Evolutionary conservation across 2,888 invertebrate genomes (phyloP).

Genomic region (Ophion ellenae): DNA sequence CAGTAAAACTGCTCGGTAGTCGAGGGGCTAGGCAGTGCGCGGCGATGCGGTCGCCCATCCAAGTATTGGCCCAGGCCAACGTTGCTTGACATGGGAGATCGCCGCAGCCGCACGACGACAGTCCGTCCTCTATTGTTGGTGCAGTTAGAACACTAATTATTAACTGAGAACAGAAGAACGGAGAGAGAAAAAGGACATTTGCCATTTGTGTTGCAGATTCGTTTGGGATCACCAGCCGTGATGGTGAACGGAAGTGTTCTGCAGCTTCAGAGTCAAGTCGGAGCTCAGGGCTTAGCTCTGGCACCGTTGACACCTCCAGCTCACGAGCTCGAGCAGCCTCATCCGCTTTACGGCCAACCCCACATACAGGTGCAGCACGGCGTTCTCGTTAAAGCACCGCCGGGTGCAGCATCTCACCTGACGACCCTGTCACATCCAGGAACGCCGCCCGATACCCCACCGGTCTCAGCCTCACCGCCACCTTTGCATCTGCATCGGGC

Average conservation of each 20-base stretch:
- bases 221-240: slow-evolving; percentile 78
- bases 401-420: slow-evolving; percentile 78
- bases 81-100: slow-evolving; percentile 22
- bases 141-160: neutral
- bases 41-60: slow-evolving; percentile 12
- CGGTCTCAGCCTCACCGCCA: slow-evolving; percentile 87
- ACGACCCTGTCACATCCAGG: slow-evolving; percentile 87
- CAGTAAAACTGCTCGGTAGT: slow-evolving; percentile 1
- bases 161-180: neutral
- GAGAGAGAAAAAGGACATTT: slow-evolving; percentile 4
- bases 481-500: slow-evolving; percentile 80
- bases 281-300: slow-evolving; percentile 74
- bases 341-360: slow-evolving; percentile 81
- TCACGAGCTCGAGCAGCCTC: slow-evolving; percentile 84
- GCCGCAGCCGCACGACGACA: slow-evolving; percentile 11
- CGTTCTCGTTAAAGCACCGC: slow-evolving; percentile 81
- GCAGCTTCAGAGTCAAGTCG: slow-evolving; percentile 76
- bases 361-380: slow-evolving; percentile 81
- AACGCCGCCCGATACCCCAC: slow-evolving; percentile 94
- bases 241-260: slow-evolving; percentile 80
- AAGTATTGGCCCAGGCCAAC: slow-evolving; percentile 18
- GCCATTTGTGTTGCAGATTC: slow-evolving; percentile 72
- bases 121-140: neutral
- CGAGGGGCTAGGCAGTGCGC: slow-evolving; percentile 1
- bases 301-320: slow-evolving; percentile 87